Evolutionary conservation across 2,113 vertebrate genomes (phyloP), one percentile per base, ranked within the genome.

Genomic region (Tringa solitaria): DNA sequence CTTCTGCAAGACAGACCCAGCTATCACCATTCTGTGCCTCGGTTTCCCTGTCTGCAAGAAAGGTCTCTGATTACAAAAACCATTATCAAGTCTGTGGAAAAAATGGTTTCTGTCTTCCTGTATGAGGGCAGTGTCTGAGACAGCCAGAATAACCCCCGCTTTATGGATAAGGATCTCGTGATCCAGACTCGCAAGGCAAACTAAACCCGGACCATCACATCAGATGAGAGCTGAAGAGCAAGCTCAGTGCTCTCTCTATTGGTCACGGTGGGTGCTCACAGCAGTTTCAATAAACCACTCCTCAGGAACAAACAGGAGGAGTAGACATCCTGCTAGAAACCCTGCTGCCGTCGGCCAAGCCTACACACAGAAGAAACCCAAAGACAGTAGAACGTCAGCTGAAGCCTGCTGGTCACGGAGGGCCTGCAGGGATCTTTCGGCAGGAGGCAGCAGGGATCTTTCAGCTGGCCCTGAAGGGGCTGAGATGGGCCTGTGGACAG

Each of bases 241-340:
- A 78, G 61, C 43, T 28, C 73, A 20, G 12, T 27, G 41, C 48
- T 54, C 33, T 68, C 87, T 50, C 63, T 59, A 5, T 39, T 53
- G 59, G 41, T 50, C 69, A 68, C 0, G 3, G 39, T 1, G 1
- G 46, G 57, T 69, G 27, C 45, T 79, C 32, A 46, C n/a, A n/a
- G 65, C 63, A 79, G 45, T 41, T 69, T 48, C 79, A 81, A 76
- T 64, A 94, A 93, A 94, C 61, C 84, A 54, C 90, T 74, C 91
- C 84, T 70, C 63, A 95, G 81, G 33, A 87, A 57, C 53, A 94
- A 94, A 84, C 51, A 84, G 64, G 50, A 51, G 50, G 39, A 82
- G 33, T 78, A 27, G 33, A 76, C 12, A 60, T 63, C 73, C 76
- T 95, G 89, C 8, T 57, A 13, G 39, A 82, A 84, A 79, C 27